These are phyloP conservation scores for Oryzaephilus surinamensis DNA, from an alignment of 1,140 invertebrate genomes.

Conservation along the genomic window DNA sequence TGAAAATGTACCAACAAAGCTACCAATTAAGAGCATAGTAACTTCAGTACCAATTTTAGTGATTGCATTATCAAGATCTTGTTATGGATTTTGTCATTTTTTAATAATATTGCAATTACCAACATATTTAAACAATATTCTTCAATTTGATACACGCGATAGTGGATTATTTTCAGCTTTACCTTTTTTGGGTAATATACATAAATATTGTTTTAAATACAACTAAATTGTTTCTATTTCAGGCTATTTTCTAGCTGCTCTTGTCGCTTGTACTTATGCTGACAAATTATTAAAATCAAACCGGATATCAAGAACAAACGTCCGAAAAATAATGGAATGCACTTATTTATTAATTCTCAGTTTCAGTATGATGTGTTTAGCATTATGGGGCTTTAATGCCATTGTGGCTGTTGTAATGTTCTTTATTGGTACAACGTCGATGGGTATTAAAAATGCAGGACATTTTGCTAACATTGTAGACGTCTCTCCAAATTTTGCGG, in stretches of 20 bases:
- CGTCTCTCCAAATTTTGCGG: neutral
- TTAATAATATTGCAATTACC: slow-evolving; percentile 84
- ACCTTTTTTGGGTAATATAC: slow-evolving; percentile 56
- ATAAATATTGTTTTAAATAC: neutral
- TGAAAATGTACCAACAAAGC: slow-evolving; percentile 43
- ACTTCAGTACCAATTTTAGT: slow-evolving; percentile 79
- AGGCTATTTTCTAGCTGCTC: neutral
- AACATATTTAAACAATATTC: slow-evolving; percentile 80
- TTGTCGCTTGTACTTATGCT: neutral
- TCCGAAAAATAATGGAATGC: too few species aligned
- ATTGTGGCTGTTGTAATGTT: slow-evolving; percentile 1
- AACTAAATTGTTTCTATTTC: neutral
- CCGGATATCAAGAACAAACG: slow-evolving; percentile 1
- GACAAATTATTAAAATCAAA: slow-evolving; percentile 1
- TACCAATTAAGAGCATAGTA: slow-evolving; percentile 70
- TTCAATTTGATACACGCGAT: slow-evolving; percentile 71
- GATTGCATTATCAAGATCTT: slow-evolving; percentile 75
- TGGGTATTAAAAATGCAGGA: neutral
- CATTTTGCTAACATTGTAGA: slow-evolving; percentile 2
- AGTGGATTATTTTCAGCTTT: slow-evolving; percentile 75
- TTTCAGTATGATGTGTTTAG: neutral
- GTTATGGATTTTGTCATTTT: slow-evolving; percentile 87
- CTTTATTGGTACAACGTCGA: neutral
- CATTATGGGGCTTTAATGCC: slow-evolving; percentile 2
- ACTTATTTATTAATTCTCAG: neutral